phyloP scores from a whole-genome alignment of 2,888 invertebrate genomes.

The Hydrotaea diabolus region DNA sequence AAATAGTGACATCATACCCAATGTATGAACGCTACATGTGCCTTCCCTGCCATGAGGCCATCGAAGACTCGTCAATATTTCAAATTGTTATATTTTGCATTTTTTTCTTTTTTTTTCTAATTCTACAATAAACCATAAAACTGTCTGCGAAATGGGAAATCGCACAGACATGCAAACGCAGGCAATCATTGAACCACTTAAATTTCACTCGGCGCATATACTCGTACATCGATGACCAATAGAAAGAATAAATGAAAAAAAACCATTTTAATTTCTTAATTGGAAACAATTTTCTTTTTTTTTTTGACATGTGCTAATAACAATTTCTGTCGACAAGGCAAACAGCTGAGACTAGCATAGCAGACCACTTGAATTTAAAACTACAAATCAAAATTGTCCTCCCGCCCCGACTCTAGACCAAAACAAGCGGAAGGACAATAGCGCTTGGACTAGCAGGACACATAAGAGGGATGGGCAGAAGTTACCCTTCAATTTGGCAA shows the following conservation, averaged over 20 bases:
- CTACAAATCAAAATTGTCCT: slow-evolving; percentile 47
- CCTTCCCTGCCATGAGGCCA: neutral
- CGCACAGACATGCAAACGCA: neutral
- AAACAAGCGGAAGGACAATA: neutral
- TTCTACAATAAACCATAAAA: slow-evolving; percentile 2
- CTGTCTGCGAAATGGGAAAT: neutral
- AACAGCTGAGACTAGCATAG: neutral
- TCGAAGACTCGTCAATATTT: slow-evolving; percentile 1
- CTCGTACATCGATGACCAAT: neutral
- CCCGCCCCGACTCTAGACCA: neutral
- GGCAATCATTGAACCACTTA: neutral
- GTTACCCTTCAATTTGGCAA: neutral
- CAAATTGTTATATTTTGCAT: neutral
- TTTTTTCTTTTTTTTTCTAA: neutral
- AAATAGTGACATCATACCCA: neutral
- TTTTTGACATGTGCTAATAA: slow-evolving; percentile 36
- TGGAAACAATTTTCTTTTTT: slow-evolving; percentile 17
- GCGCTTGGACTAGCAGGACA: neutral
- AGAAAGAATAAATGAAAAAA: slow-evolving; percentile 11
- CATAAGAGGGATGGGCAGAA: neutral
- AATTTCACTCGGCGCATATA: slow-evolving; percentile 1
- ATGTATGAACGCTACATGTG: too few relatives aligned
- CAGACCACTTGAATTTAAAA: slow-evolving; percentile 51
- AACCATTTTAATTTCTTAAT: slow-evolving; percentile 47
- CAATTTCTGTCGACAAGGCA: slow-evolving; percentile 29